phyloP scores from a whole-genome alignment of 37 sponge, comb jelly and placozoan species.

The Dysidea cf. avara region DNA sequence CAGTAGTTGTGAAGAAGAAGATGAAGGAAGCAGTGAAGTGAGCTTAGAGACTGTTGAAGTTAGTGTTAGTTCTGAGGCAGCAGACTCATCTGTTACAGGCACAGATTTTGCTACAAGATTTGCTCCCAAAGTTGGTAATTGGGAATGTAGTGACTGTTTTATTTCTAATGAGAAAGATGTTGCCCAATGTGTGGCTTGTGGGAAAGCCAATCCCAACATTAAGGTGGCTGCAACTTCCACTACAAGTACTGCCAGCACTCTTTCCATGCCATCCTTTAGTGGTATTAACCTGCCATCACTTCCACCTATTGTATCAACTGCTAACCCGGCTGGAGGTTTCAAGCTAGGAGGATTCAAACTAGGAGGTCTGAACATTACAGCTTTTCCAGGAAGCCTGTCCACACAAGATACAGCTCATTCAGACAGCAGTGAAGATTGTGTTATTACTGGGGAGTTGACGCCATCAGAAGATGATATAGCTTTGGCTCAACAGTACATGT shows the following conservation, averaged over 20 bases:
- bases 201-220: conserved; percentile 10
- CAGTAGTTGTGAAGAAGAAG: neutral
- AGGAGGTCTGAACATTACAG: neutral
- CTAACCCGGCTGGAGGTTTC: too few relatives aligned
- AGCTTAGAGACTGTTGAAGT: neutral
- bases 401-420: neutral
- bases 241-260: neutral
- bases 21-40: neutral
- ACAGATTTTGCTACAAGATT: neutral
- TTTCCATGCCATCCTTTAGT: too few relatives aligned
- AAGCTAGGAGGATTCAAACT: too few relatives aligned
- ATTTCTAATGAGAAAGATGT: conserved; percentile 19
- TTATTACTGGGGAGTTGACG: conserved; percentile 40
- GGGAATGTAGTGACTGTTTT: conserved; percentile 38
- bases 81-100: too few relatives aligned
- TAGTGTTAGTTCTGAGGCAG: neutral
- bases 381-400: neutral
- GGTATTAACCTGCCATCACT: too few relatives aligned
- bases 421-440: neutral
- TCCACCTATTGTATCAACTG: too few relatives aligned
- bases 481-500: conserved; percentile 41
- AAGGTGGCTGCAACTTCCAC: neutral
- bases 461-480: conserved; percentile 62
- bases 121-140: conserved; percentile 11
- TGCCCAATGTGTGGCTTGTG: conserved; percentile 41